Conservation (phyloP, 2,797 vertebrate genomes). For the Serranus cabrilla region DNA sequence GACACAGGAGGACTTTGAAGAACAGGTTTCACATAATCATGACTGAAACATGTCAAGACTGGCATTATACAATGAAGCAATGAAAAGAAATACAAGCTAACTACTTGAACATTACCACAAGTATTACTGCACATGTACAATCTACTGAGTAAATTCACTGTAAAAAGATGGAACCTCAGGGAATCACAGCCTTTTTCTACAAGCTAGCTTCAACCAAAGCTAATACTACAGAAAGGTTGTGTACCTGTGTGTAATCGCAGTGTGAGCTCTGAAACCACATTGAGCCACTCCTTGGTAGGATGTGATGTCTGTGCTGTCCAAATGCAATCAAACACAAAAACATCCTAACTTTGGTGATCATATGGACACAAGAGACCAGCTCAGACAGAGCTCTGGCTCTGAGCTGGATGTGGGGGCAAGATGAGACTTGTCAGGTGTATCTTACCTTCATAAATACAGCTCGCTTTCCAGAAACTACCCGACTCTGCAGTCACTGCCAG, state of each 20-base stretch:
- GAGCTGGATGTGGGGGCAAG: neutral
- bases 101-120: neutral
- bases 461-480: conserved; percentile 4
- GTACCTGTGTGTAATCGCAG: conserved; percentile 77
- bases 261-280: conserved; percentile 83
- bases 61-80: neutral
- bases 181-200: neutral
- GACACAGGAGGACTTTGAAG: neutral
- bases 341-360: neutral
- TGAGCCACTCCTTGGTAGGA: conserved; percentile 78
- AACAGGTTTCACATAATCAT: conserved; percentile 12
- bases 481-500: conserved; percentile 25
- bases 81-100: neutral
- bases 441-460: conserved; percentile 55
- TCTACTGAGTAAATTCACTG: neutral
- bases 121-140: neutral
- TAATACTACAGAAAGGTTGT: neutral
- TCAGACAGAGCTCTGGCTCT: neutral
- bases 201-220: conserved; percentile 5
- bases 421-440: neutral
- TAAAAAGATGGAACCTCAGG: neutral
- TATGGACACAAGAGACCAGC: neutral
- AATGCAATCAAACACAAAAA: conserved; percentile 22
- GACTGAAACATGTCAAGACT: conserved; percentile 13
- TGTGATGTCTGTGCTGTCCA: conserved; percentile 60